A percentile compares a stretch with the other conserved stretches of the same genome.
Evolutionary conservation across 2,797 vertebrate species (phyloP).

Genomic region (Sternarchorhynchus goeldii): DNA sequence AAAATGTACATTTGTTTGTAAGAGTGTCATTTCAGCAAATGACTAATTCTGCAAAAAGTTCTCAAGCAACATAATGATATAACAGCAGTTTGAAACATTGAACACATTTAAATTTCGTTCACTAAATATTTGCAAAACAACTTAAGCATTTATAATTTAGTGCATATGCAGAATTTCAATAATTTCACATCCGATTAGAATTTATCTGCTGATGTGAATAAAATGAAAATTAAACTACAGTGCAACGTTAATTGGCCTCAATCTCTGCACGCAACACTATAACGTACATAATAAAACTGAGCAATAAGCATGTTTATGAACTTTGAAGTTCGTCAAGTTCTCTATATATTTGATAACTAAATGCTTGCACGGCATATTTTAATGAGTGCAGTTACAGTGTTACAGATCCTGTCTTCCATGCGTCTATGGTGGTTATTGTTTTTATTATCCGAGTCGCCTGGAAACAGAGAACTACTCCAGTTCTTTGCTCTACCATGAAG

Average conservation of each 20-base stretch:
- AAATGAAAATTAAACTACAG: not conserved
- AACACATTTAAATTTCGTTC: not conserved
- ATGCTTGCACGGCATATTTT: too few relatives aligned
- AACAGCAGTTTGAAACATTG: not conserved
- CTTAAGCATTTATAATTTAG: too few relatives aligned
- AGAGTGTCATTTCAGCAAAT: not conserved
- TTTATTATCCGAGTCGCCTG: not conserved
- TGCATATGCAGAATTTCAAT: not conserved
- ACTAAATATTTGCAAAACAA: too few relatives aligned
- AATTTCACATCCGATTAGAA: not conserved
- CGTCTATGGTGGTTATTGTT: not conserved
- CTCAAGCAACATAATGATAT: not conserved
- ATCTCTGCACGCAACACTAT: conserved; percentile 20
- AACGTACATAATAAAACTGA: conserved; percentile 18
- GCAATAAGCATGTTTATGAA: not conserved
- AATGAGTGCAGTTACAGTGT: too few relatives aligned
- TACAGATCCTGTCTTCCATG: too few relatives aligned
- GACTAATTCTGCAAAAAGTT: conserved; percentile 9
- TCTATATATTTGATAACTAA: too few relatives aligned
- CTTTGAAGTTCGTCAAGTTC: conserved; percentile 12
- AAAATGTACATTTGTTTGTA: not conserved
- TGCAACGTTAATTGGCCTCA: not conserved
- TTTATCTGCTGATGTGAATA: conserved; percentile 1
- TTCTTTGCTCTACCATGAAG: not conserved
- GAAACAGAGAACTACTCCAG: not conserved